Conservation (phyloP, 2,797 vertebrate genomes). For the Anniella stebbinsi region DNA sequence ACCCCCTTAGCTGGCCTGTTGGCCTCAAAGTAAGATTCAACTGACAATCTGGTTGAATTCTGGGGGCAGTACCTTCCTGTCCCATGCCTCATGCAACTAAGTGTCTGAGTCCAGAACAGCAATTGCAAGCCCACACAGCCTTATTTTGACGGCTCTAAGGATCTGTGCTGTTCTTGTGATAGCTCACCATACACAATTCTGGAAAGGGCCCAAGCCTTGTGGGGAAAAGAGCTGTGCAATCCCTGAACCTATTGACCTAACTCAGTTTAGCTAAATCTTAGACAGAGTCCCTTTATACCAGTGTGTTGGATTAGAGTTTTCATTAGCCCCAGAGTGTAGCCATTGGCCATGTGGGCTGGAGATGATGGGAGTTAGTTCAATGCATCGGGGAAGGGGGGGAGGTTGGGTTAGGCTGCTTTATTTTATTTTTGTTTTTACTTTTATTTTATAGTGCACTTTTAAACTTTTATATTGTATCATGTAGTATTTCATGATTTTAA, state of each 20-base stretch:
- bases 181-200: neutral
- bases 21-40: neutral
- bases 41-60: neutral
- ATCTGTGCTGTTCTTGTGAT: neutral
- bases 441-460: too few relatives aligned
- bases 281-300: too few relatives aligned
- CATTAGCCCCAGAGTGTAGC: too few relatives aligned
- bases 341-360: too few relatives aligned
- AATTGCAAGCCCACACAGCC: too few relatives aligned
- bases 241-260: neutral
- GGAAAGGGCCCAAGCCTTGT: neutral
- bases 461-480: too few relatives aligned
- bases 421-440: too few relatives aligned
- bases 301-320: too few relatives aligned
- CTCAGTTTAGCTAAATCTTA: neutral
- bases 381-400: too few relatives aligned
- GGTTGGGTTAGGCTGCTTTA: neutral
- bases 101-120: neutral
- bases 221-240: neutral
- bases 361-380: too few relatives aligned
- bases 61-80: neutral
- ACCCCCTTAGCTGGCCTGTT: neutral
- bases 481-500: too few relatives aligned
- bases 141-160: neutral
- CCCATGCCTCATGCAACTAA: neutral